Evolutionary conservation across 1,140 invertebrate species (phyloP).

Genomic region (Ephestia elutella): DNA sequence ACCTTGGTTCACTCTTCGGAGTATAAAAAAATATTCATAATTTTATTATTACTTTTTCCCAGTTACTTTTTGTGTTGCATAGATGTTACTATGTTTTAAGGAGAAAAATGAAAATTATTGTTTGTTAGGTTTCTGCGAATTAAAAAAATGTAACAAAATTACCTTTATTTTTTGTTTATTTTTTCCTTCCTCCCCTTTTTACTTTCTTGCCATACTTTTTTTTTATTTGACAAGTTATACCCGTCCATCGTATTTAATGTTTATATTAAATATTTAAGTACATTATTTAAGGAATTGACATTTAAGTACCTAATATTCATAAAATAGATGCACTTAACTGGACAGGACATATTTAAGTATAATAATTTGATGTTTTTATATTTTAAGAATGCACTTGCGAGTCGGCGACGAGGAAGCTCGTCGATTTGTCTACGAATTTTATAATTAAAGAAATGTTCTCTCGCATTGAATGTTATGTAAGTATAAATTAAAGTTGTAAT

Average conservation of each 20-base stretch:
- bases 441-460: slow-evolving; percentile 48
- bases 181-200: slow-evolving; percentile 55
- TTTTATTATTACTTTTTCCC: slow-evolving; percentile 71
- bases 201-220: slow-evolving; percentile 43
- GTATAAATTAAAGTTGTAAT: slow-evolving; percentile 31
- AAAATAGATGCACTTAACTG: slow-evolving; percentile 53
- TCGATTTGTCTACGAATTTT: slow-evolving; percentile 57
- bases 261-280: slow-evolving; percentile 66
- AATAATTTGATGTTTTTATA: slow-evolving; percentile 56
- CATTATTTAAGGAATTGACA: slow-evolving; percentile 65
- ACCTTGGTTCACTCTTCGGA: slow-evolving; percentile 72
- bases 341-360: slow-evolving; percentile 47
- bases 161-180: slow-evolving; percentile 49
- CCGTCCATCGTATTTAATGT: slow-evolving; percentile 72
- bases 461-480: slow-evolving; percentile 50
- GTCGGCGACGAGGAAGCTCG: slow-evolving; percentile 27
- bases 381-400: slow-evolving; percentile 56
- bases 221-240: slow-evolving; percentile 68
- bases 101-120: slow-evolving; percentile 72
- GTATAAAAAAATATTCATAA: slow-evolving; percentile 69
- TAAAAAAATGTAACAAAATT: slow-evolving; percentile 73
- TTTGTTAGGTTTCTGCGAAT: slow-evolving; percentile 76
- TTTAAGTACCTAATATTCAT: slow-evolving; percentile 50
- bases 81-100: slow-evolving; percentile 76
- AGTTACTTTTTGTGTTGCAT: slow-evolving; percentile 74